These are phyloP conservation scores for Baronia brevicornis DNA, from an alignment of 2,888 invertebrate genomes.

Conservation along the genomic window DNA sequence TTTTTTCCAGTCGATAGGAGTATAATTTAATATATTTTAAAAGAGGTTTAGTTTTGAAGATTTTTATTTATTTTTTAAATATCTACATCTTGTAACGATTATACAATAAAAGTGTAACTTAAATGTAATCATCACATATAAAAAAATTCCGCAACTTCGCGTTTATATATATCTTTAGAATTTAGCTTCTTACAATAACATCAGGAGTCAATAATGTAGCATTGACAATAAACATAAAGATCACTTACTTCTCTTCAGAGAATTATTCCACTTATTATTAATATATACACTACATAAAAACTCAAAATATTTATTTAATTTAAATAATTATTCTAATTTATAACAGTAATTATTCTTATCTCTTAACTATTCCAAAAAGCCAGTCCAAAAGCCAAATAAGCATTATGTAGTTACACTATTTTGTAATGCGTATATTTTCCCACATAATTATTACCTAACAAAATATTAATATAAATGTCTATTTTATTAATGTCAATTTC, in stretches of 20 bases:
- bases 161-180: constrained; percentile 43
- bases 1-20: not conserved
- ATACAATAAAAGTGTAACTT: constrained; percentile 55
- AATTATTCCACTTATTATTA: constrained; percentile 17
- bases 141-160: constrained; percentile 43
- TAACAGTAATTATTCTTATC: constrained; percentile 46
- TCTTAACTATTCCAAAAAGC: constrained; percentile 60
- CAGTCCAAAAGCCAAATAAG: constrained; percentile 66
- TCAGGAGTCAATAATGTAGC: constrained; percentile 6
- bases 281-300: constrained; percentile 23
- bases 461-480: constrained; percentile 36
- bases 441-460: constrained; percentile 67
- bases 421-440: constrained; percentile 74
- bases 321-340: constrained; percentile 27
- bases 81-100: constrained; percentile 57
- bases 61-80: constrained; percentile 59
- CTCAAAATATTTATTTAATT: constrained; percentile 15
- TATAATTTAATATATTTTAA: constrained; percentile 2
- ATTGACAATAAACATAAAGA: constrained; percentile 24
- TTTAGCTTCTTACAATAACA: constrained; percentile 35
- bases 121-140: constrained; percentile 60
- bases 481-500: constrained; percentile 19
- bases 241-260: constrained; percentile 28
- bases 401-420: constrained; percentile 60
- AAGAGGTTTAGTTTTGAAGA: constrained; percentile 35